Conservation (phyloP, 1,140 invertebrate species). For the Caenorhabditis remanei region DNA sequence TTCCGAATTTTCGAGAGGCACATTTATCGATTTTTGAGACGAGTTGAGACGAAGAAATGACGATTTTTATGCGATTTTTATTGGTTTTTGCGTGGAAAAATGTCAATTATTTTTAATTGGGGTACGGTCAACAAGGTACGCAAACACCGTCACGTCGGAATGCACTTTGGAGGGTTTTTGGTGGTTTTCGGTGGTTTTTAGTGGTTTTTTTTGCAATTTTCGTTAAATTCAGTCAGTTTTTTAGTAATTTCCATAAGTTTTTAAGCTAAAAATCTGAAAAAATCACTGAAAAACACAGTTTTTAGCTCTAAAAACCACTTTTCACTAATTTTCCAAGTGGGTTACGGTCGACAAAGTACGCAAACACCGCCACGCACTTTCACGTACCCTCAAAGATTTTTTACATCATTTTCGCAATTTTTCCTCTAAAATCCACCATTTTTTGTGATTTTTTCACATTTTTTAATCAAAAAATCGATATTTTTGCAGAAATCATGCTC, state of each 20-base stretch:
- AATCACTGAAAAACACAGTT: too few relatives aligned
- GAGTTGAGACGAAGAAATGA: background rate
- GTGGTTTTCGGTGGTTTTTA: too few relatives aligned
- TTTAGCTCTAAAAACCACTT: too few relatives aligned
- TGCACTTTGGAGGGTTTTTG: too few relatives aligned
- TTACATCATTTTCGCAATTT: background rate
- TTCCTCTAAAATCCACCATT: background rate
- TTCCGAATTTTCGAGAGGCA: background rate
- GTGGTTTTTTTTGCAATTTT: too few relatives aligned
- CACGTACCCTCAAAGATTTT: background rate
- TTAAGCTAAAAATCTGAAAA: too few relatives aligned
- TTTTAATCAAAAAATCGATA: background rate
- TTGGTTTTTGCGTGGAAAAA: background rate
- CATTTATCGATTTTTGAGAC: background rate
- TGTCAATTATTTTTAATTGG: background rate
- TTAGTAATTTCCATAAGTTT: too few relatives aligned
- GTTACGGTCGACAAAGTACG: constrained; percentile 7
- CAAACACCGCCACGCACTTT: constrained; percentile 4
- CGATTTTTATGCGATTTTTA: background rate
- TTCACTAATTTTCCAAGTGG: too few relatives aligned
- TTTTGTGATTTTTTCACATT: background rate
- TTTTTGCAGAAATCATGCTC: constrained; percentile 20
- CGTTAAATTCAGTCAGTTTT: too few relatives aligned
- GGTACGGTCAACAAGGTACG: constrained; percentile 3
- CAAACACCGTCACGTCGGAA: constrained; percentile 6